Conservation (phyloP, 53 echinoderm and acorn worm genomes). For the Apostichopus leukothele region DNA sequence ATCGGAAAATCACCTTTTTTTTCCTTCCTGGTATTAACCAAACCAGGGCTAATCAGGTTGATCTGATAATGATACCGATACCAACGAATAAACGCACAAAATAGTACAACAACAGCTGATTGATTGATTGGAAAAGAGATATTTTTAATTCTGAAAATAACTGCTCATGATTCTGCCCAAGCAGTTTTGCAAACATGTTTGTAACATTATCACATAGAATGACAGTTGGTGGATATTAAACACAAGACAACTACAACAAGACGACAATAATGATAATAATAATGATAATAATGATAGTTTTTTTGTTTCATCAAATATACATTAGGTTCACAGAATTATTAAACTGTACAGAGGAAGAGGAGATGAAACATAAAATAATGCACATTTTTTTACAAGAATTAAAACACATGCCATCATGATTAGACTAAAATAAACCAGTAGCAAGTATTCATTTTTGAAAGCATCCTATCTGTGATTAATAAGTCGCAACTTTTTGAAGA, state of each 20-base stretch:
- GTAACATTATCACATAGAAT: neutral
- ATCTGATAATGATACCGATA: too few species aligned
- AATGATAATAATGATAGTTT: neutral
- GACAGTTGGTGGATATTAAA: neutral
- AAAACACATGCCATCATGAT: conserved; percentile 2
- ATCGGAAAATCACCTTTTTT: too few species aligned
- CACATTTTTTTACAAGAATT: conserved; percentile 4
- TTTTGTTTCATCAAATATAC: conserved; percentile 14
- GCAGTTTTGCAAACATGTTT: neutral
- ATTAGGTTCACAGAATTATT: conserved; percentile 1
- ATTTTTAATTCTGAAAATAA: conserved; percentile 32
- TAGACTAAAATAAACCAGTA: neutral
- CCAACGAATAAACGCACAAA: too few species aligned
- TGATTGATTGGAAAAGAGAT: neutral
- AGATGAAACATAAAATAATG: conserved; percentile 7
- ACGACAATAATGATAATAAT: neutral
- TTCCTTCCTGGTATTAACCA: too few species aligned
- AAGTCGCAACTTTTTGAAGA: too few species aligned
- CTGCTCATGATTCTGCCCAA: conserved; percentile 12
- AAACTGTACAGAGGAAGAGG: neutral
- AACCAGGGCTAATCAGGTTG: too few species aligned
- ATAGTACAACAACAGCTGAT: neutral
- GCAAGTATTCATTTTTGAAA: neutral
- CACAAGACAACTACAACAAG: conserved; percentile 4
- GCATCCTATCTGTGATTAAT: too few species aligned